Evolutionary conservation across 2,797 vertebrate genomes (phyloP).

Genomic region (Gastrophryne carolinensis): DNA sequence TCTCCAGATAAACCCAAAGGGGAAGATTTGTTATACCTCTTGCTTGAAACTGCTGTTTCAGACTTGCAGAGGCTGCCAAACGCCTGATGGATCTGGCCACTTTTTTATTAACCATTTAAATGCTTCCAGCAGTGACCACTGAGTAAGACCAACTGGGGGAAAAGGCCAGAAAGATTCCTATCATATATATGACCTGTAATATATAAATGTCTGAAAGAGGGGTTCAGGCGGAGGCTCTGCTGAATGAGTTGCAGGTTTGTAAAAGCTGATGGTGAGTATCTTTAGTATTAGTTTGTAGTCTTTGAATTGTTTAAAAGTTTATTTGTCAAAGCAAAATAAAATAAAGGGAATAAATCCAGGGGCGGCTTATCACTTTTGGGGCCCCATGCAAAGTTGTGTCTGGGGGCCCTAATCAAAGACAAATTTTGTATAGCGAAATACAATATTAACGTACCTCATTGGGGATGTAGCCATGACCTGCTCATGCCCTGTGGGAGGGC

Average conservation of each 20-base stretch:
- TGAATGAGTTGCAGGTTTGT: not conserved
- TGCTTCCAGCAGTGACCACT: conserved; percentile 8
- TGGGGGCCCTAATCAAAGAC: too few relatives aligned
- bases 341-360: too few relatives aligned
- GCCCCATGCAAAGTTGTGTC: too few relatives aligned
- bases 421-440: too few relatives aligned
- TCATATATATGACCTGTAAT: not conserved
- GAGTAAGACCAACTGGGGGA: not conserved
- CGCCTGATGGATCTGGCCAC: conserved; percentile 49
- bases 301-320: too few relatives aligned
- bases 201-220: not conserved
- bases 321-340: too few relatives aligned
- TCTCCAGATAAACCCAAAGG: conserved; percentile 52
- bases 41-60: conserved; percentile 54
- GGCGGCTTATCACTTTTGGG: too few relatives aligned
- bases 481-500: too few relatives aligned
- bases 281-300: too few relatives aligned
- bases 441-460: too few relatives aligned
- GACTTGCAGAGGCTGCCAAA: conserved; percentile 49
- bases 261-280: not conserved
- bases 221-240: not conserved
- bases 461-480: too few relatives aligned
- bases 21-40: conserved; percentile 52
- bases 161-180: not conserved
- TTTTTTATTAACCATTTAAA: conserved; percentile 47